phyloP scores from a whole-genome alignment of 2,797 vertebrate genomes.

The Sebastes aleutianus region DNA sequence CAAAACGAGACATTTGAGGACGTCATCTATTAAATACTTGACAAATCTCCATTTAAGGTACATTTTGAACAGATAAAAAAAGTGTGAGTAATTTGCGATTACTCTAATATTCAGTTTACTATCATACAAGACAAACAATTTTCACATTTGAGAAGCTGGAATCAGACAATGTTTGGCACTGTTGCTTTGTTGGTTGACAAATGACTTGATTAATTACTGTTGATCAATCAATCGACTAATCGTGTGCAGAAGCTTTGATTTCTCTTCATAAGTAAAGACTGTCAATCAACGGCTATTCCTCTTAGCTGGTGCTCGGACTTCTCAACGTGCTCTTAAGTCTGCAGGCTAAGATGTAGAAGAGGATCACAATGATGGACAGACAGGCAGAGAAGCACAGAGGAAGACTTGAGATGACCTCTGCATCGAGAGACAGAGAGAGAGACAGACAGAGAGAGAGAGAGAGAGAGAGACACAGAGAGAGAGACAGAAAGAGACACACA shows the following conservation, averaged over 20 bases:
- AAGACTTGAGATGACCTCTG: conserved; percentile 18
- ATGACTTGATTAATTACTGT: not conserved
- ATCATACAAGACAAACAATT: accelerated
- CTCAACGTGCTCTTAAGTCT: not conserved
- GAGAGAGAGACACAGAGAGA: not conserved
- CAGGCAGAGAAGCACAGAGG: conserved; percentile 10
- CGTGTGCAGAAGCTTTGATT: not conserved
- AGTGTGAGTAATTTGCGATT: too few species aligned
- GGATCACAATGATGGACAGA: conserved; percentile 15
- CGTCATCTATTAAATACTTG: too few species aligned
- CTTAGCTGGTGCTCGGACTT: conserved; percentile 11
- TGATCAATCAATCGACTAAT: not conserved
- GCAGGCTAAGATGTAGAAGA: conserved; percentile 11
- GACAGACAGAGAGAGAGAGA: not conserved
- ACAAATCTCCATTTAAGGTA: too few species aligned
- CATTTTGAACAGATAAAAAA: too few species aligned
- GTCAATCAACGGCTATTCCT: conserved; percentile 10
- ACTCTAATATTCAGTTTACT: too few species aligned
- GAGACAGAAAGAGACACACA: too few species aligned
- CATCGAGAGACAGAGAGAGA: not conserved
- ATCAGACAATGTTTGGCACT: not conserved
- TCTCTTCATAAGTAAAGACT: not conserved
- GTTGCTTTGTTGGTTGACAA: not conserved
- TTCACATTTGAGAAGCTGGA: not conserved
- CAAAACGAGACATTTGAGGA: too few species aligned